Conservation (phyloP, 2,113 vertebrate species). For the Passer domesticus region DNA sequence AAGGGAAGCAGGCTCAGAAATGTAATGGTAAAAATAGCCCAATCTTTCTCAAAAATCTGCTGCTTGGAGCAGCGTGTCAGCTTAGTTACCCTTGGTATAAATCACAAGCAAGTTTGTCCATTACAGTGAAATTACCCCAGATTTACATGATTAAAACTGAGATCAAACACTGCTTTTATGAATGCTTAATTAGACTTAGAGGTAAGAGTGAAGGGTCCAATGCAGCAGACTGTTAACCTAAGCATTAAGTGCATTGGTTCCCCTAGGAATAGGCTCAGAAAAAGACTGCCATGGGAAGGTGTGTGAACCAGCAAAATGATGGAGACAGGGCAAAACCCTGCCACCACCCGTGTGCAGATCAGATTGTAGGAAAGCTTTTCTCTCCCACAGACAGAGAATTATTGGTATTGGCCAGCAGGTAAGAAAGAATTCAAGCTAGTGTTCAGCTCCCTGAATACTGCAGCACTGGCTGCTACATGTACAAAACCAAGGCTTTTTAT, state of each 20-base stretch:
- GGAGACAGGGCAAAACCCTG: not conserved
- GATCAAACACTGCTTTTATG: not conserved
- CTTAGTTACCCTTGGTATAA: not conserved
- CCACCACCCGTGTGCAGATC: fast-evolving
- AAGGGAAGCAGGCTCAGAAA: not conserved
- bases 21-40: not conserved
- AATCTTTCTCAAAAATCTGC: not conserved
- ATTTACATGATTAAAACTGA: not conserved
- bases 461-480: not conserved
- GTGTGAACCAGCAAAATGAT: not conserved
- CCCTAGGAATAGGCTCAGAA: not conserved
- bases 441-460: not conserved
- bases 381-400: not conserved
- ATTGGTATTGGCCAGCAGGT: not conserved
- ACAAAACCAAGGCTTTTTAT: not conserved
- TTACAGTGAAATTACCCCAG: not conserved
- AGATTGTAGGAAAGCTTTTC: not conserved
- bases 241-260: not conserved
- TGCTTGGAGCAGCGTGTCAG: fast-evolving
- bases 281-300: not conserved
- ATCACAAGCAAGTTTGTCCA: not conserved
- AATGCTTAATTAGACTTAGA: not conserved
- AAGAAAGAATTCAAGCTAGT: not conserved
- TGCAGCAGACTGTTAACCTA: not conserved
- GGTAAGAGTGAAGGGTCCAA: not conserved